Conservation (phyloP, 2,888 invertebrate species). For the Ectemnius lituratus region DNA sequence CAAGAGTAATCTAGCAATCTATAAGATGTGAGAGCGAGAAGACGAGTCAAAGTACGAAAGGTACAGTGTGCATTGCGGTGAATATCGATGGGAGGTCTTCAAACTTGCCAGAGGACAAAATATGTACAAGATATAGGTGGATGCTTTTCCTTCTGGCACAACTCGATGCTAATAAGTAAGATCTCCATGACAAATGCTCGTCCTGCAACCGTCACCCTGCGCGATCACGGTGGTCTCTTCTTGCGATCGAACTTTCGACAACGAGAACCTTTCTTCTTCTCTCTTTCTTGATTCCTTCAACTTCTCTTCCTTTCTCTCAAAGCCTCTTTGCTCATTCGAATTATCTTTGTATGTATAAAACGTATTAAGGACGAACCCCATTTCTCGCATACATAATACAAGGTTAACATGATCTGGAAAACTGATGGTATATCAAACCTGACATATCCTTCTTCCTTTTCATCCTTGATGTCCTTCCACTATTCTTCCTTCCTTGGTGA, state of each 20-base stretch:
- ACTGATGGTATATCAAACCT: not conserved
- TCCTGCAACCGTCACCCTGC: conserved; percentile 44
- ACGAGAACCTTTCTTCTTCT: not conserved
- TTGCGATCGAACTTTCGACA: conserved; percentile 53
- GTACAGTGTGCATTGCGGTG: conserved; percentile 1
- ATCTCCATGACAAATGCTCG: conserved; percentile 68
- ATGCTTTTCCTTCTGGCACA: conserved; percentile 13
- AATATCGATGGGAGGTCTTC: conserved; percentile 29
- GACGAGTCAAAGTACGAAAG: conserved; percentile 7
- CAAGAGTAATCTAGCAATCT: conserved; percentile 45
- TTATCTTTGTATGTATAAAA: not conserved
- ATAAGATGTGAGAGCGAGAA: conserved; percentile 24
- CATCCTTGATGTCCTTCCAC: no score
- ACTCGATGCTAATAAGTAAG: conserved; percentile 59
- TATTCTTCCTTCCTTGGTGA: no score
- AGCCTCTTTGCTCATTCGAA: not conserved
- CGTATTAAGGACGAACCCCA: conserved; percentile 1
- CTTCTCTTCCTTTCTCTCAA: not conserved
- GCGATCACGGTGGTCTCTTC: conserved; percentile 58
- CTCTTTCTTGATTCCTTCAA: not conserved
- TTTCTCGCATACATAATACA: not conserved
- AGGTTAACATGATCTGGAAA: conserved; percentile 7
- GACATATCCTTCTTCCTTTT: not conserved
- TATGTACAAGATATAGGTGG: not conserved
- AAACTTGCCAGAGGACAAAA: not conserved